A percentile compares a stretch with the other conserved stretches of the same genome.
phyloP scores from a whole-genome alignment of 2,888 invertebrate genomes.

The Melieria crassipennis region DNA sequence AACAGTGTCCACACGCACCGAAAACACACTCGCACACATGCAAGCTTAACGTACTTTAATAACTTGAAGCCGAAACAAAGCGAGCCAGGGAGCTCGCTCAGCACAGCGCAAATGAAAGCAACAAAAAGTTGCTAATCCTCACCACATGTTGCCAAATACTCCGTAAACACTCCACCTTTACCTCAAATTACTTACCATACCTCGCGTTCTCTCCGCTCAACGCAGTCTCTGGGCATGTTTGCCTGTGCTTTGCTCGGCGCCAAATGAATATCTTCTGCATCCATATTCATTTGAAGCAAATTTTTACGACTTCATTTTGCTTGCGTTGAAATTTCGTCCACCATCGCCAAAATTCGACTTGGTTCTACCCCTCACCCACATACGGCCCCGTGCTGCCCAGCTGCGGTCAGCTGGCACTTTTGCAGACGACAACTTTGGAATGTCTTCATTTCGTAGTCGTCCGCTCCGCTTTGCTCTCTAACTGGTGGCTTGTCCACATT shows the following conservation, averaged over 20 bases:
- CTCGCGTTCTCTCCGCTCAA: background rate
- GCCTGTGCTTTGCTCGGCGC: background rate
- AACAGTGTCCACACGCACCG: background rate
- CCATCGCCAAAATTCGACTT: background rate
- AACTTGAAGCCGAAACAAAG: background rate
- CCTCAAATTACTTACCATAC: too few relatives aligned
- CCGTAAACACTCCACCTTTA: slow-evolving; percentile 14
- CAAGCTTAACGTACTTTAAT: background rate
- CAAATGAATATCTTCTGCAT: background rate
- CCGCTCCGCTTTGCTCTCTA: background rate
- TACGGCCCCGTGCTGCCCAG: too few relatives aligned
- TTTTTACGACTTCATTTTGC: slow-evolving; percentile 29
- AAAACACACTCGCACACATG: background rate
- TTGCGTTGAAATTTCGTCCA: slow-evolving; percentile 21
- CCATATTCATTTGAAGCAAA: slow-evolving; percentile 23
- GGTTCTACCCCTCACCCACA: too few relatives aligned
- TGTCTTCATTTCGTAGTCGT: background rate
- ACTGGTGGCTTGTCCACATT: background rate
- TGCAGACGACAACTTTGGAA: too few relatives aligned
- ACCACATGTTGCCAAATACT: slow-evolving; percentile 27
- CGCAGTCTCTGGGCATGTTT: background rate
- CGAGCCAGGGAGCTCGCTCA: background rate
- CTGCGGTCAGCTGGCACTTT: too few relatives aligned
- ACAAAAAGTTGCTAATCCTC: slow-evolving; percentile 31
- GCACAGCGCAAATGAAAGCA: background rate